A percentile compares a stretch with the other conserved stretches of the same genome.
Conservation (phyloP, 2,797 vertebrate species). For the Macrochelys suwanniensis region DNA sequence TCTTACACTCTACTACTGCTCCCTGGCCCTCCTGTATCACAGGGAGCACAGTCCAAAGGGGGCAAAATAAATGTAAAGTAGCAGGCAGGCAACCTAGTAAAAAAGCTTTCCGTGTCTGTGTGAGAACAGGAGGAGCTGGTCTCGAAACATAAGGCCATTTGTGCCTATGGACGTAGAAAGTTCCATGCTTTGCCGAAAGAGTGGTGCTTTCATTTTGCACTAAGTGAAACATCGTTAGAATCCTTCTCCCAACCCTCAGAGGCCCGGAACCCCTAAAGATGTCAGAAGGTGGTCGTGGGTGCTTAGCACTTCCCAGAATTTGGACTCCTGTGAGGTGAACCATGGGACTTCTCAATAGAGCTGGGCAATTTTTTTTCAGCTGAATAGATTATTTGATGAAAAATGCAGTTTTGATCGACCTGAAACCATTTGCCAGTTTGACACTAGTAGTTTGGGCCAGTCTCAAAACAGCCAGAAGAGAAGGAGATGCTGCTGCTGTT, state of each 20-base stretch:
- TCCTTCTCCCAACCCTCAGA: not conserved
- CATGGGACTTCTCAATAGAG: too few relatives aligned
- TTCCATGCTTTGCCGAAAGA: not conserved
- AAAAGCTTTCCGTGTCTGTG: not conserved
- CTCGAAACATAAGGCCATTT: not conserved
- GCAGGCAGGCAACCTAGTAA: not conserved
- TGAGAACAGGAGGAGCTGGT: not conserved
- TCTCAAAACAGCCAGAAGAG: not conserved
- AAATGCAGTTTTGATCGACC: not conserved
- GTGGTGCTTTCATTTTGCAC: not conserved
- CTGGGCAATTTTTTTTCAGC: not conserved
- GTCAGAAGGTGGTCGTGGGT: not conserved
- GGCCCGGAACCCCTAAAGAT: not conserved
- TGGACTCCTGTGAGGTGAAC: not conserved
- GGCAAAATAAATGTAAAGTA: not conserved
- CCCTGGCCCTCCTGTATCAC: too few relatives aligned
- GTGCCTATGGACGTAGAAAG: not conserved
- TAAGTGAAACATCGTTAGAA: fast-evolving
- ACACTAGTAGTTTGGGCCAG: not conserved
- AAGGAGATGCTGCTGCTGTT: not conserved
- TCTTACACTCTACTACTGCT: too few relatives aligned
- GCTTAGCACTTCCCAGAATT: not conserved
- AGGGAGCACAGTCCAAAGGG: not conserved
- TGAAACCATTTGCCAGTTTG: not conserved
- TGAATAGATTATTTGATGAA: not conserved